Evolutionary conservation across 2,888 invertebrate genomes (phyloP).

Genomic region (Peribatodes rhomboidaria): DNA sequence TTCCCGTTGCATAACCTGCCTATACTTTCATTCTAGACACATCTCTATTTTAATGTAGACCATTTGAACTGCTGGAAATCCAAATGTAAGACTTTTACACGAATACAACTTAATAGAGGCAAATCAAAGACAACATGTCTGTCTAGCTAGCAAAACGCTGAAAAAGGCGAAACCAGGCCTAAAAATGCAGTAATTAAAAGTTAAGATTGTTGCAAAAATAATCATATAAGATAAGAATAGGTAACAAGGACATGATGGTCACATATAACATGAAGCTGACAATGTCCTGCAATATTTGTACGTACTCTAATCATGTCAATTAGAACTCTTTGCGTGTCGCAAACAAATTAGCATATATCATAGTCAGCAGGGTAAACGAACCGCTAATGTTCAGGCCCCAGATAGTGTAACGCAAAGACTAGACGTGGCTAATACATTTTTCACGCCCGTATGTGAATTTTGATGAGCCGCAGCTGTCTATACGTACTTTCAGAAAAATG

Average conservation of each 20-base stretch:
- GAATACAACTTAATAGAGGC: no score
- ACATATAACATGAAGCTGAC: constrained; percentile 12
- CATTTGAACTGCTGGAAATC: no score
- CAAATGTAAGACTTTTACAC: no score
- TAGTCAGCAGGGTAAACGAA: constrained; percentile 61
- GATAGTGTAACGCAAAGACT: constrained; percentile 22
- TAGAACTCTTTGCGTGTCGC: constrained; percentile 55
- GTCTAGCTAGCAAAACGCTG: neutral
- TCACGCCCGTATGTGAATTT: constrained; percentile 32
- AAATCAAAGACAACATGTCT: neutral
- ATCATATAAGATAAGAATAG: neutral
- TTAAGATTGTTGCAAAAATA: neutral
- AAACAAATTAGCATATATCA: constrained; percentile 57
- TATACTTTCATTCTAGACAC: constrained; percentile 24
- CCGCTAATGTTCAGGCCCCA: constrained; percentile 46
- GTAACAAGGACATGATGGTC: neutral
- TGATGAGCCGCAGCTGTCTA: constrained; percentile 6
- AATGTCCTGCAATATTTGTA: constrained; percentile 28
- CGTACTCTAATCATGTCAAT: constrained; percentile 58
- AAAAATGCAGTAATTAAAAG: no score
- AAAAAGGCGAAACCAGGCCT: no score
- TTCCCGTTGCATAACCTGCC: constrained; percentile 80
- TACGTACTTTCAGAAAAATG: neutral
- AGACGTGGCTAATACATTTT: constrained; percentile 23
- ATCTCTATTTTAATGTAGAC: constrained; percentile 7